Evolutionary conservation across 1,140 invertebrate genomes (phyloP), one percentile per base, ranked within the genome.

Genomic region (Bombyx mandarina): DNA sequence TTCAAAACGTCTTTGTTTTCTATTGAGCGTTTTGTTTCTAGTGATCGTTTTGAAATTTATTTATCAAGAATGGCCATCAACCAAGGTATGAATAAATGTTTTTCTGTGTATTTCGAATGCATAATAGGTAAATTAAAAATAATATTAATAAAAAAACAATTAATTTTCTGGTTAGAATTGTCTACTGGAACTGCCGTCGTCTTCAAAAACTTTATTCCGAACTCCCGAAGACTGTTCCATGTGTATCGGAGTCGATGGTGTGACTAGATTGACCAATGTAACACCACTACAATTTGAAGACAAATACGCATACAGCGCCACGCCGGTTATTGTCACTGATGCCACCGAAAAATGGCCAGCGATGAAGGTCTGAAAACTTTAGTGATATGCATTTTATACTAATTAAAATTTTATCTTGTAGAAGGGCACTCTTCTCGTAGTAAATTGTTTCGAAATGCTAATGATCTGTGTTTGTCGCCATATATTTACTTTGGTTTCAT

Each of bases 291-390:
- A 90, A 26, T 97, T 97, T 71, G 92, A 95, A 70, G 71, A 90
- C 47, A 88, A 87, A 22, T 96, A 92, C 73, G 95, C 96, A 0
- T 96, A 96, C 73, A 90, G 89, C 9, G 92, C 92, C 0, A 88
- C 90, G 18, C 97, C 97, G 0, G 93, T 98, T 0, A 91, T 98
- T n/a, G 89, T 98, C 7, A 93, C 90, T 43, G 95, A 96, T 76
- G 96, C 93, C 0, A 93, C 92, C 6, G 68, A 56, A 22, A 91
- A 93, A 66, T 98, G 97, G 96, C 92, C 91, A 35, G 95, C 96
- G 6, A 81, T 91, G 58, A 66, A 90, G 18, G 86, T 90, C 9
- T 48, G 26, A 35, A 35, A 3, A 35, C 26, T 3, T 35, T 35
- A 35, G 26, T 35, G 4, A 35, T 5, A 35, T 35, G 26, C 4